These are phyloP conservation scores for Thecophora atra DNA, from an alignment of 2,888 invertebrate species.

Conservation along the genomic window DNA sequence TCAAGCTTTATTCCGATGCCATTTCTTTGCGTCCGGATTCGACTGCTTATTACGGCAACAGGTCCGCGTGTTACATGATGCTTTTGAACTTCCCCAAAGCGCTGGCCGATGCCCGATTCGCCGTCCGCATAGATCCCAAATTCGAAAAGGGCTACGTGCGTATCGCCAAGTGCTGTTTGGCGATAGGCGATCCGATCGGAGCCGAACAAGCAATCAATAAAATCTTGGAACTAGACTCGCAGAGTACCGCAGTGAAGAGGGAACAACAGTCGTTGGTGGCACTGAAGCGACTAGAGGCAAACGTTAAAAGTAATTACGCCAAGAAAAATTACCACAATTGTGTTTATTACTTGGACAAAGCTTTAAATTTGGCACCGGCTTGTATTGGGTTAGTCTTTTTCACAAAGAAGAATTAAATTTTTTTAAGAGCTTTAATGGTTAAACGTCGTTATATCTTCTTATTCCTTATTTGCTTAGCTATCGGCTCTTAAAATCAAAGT, in stretches of 20 bases:
- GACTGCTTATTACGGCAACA: slow-evolving; percentile 90
- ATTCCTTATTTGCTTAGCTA: slow-evolving; percentile 67
- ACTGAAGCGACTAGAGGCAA: slow-evolving; percentile 75
- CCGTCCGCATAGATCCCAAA: slow-evolving; percentile 77
- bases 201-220: slow-evolving; percentile 77
- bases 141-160: slow-evolving; percentile 81
- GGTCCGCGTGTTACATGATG: slow-evolving; percentile 95
- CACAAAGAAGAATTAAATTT: too few species aligned
- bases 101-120: slow-evolving; percentile 82
- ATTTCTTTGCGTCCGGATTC: slow-evolving; percentile 86
- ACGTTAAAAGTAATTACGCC: slow-evolving; percentile 77
- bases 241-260: slow-evolving; percentile 70
- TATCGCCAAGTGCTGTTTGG: slow-evolving; percentile 86
- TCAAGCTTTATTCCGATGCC: slow-evolving; percentile 86
- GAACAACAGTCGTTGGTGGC: slow-evolving; percentile 76
- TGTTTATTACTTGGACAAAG: slow-evolving; percentile 88
- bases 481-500: slow-evolving; percentile 88
- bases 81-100: slow-evolving; percentile 83
- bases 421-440: too few species aligned
- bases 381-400: slow-evolving; percentile 66
- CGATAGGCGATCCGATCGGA: slow-evolving; percentile 78
- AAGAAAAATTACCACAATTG: slow-evolving; percentile 85
- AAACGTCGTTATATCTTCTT: too few species aligned
- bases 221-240: slow-evolving; percentile 75
- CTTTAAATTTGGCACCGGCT: slow-evolving; percentile 79